Evolutionary conservation across 2,888 invertebrate species (phyloP).

Genomic region (Volucella inanis): DNA sequence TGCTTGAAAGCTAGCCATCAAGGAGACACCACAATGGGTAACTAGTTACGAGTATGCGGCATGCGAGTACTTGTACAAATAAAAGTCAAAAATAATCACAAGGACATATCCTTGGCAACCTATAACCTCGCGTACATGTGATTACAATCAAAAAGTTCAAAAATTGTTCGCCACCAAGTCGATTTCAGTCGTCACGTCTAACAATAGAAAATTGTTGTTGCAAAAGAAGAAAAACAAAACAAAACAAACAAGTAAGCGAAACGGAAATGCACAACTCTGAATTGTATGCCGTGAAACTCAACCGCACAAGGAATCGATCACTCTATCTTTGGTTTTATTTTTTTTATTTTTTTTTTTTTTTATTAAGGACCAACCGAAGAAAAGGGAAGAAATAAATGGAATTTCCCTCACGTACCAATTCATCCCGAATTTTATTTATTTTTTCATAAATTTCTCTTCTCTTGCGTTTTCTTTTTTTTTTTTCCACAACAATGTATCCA

Average conservation of each 20-base stretch:
- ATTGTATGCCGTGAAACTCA: slow-evolving; percentile 38
- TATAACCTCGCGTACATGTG: slow-evolving; percentile 43
- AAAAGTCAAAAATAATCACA: slow-evolving; percentile 8
- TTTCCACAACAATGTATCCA: slow-evolving; percentile 33
- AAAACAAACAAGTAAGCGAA: slow-evolving; percentile 1
- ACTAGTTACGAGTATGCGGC: not conserved
- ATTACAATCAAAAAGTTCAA: slow-evolving; percentile 63
- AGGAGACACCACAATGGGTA: slow-evolving; percentile 7
- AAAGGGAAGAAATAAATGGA: slow-evolving; percentile 34
- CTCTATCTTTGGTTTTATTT: no score
- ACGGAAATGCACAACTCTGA: slow-evolving; percentile 36
- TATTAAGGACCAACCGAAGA: slow-evolving; percentile 8
- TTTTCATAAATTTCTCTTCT: slow-evolving; percentile 10
- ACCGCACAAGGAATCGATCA: slow-evolving; percentile 66
- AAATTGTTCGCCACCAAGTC: slow-evolving; percentile 31
- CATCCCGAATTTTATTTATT: slow-evolving; percentile 24
- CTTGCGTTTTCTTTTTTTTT: slow-evolving; percentile 6
- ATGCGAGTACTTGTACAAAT: not conserved
- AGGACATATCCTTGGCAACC: slow-evolving; percentile 32
- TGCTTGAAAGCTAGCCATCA: not conserved
- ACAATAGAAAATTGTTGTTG: slow-evolving; percentile 55
- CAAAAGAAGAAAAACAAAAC: not conserved
- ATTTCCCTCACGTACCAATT: slow-evolving; percentile 62
- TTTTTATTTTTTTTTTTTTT: slow-evolving; percentile 18
- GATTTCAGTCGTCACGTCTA: slow-evolving; percentile 67